Evolutionary conservation across 2,113 vertebrate species (phyloP), one percentile per base, ranked within the genome.

Genomic region (Vicugna pacos): DNA sequence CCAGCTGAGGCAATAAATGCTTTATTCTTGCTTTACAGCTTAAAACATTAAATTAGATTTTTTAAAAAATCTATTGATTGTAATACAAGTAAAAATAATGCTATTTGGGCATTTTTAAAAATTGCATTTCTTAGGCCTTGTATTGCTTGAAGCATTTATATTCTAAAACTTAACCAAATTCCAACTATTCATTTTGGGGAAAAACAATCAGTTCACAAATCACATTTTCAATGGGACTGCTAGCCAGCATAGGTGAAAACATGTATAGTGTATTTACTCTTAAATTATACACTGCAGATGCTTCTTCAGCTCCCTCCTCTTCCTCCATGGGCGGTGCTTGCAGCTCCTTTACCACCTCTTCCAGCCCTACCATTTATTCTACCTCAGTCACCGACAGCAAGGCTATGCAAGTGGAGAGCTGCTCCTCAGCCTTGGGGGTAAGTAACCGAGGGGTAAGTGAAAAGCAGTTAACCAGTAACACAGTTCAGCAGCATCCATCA

Each of bases 211-310:
- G 98, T 98, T 98, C 22, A 69, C 97, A 98, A 99, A 98, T 98
- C 84, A 96, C 93, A 98, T 95, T 97, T 98, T 99, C 99, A 99
- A 99, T 98, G 99, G 99, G 99, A 99, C 99, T 99, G 99, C 98
- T 99, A 99, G 99, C 99, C 99, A 99, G 98, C 98, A 46, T 98
- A 98, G 98, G 94, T 98, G 97, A 97, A 98, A 98, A 98, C 98
- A 92, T 96, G 98, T 99, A 76, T 98, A 98, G 98, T 98, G 98
- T 99, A 99, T 99, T 99, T 97, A 99, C 99, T 99, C 98, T 99
- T 98, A 98, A 98, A 99, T 99, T 99, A 98, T 99, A 99, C 99
- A 99, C 99, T 98, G 98, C 99, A 99, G 99, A 99, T 99, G 99
- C 99, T 98, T 99, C 99, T 98, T 99, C 99, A 99, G 99, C 99